Evolutionary conservation across 2,888 invertebrate species (phyloP).

Genomic region (Acrobasis repandana): DNA sequence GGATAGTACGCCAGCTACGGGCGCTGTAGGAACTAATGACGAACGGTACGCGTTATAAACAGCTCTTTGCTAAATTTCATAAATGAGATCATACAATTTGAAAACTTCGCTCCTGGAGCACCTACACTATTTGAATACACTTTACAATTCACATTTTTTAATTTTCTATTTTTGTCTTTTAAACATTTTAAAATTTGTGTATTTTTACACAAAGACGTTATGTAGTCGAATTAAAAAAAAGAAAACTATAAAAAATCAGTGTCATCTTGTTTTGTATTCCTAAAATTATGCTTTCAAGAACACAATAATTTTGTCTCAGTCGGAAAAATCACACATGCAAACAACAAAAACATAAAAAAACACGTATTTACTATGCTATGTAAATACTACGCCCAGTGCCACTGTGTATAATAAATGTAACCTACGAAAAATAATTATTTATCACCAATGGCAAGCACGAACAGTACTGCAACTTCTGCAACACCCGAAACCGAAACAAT

Average conservation of each 20-base stretch:
- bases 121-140: constrained; percentile 40
- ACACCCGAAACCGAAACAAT: constrained; percentile 13
- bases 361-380: constrained; percentile 9
- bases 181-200: constrained; percentile 36
- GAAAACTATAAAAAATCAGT: constrained; percentile 29
- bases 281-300: constrained; percentile 34
- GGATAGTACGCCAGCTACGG: too few species aligned
- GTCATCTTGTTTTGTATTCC: constrained; percentile 23
- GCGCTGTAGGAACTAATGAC: background rate
- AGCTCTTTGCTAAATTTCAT: constrained; percentile 39
- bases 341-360: constrained; percentile 21
- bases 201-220: constrained; percentile 32
- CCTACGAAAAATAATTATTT: constrained; percentile 14
- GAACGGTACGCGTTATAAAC: background rate
- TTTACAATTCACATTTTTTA: constrained; percentile 52
- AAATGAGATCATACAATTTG: constrained; percentile 68
- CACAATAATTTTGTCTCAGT: constrained; percentile 34
- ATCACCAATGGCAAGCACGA: constrained; percentile 18
- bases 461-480: constrained; percentile 7
- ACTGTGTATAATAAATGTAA: constrained; percentile 17
- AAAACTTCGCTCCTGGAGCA: constrained; percentile 61
- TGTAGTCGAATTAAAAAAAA: constrained; percentile 37
- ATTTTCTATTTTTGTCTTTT: constrained; percentile 47
- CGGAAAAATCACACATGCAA: constrained; percentile 29
- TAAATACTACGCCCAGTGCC: constrained; percentile 19